These are phyloP conservation scores for Drosophila mulleri DNA, from an alignment of 2,888 invertebrate species.

Conservation along the genomic window DNA sequence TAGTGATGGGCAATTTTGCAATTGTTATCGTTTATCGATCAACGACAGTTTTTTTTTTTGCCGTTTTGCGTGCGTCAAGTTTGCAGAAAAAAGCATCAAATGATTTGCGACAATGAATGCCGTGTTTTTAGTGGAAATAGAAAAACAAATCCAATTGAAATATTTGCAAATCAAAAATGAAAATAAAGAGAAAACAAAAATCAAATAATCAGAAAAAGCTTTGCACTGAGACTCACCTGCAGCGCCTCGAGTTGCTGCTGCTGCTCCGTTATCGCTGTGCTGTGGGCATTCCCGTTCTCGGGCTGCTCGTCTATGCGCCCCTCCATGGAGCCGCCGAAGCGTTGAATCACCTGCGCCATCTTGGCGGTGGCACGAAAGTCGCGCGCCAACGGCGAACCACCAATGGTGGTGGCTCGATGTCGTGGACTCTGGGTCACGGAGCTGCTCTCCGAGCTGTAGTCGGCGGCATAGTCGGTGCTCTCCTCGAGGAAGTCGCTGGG, in stretches of 20 bases:
- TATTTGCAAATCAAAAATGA: constrained; percentile 15
- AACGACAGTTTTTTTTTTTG: constrained; percentile 16
- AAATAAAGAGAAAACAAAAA: neutral
- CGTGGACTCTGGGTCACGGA: constrained; percentile 91
- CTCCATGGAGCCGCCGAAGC: constrained; percentile 84
- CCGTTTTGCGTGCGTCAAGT: constrained; percentile 54
- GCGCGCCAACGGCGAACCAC: constrained; percentile 85
- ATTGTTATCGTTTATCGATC: constrained; percentile 33
- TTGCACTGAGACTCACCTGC: constrained; percentile 64
- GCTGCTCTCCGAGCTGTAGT: constrained; percentile 91
- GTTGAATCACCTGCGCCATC: constrained; percentile 81
- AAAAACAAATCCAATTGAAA: constrained; percentile 39
- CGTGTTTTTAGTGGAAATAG: constrained; percentile 36
- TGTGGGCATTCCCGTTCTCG: constrained; percentile 62
- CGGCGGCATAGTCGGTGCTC: constrained; percentile 91
- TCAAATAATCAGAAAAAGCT: neutral
- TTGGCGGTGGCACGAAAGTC: constrained; percentile 82
- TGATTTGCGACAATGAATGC: constrained; percentile 32
- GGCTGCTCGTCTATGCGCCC: constrained; percentile 83
- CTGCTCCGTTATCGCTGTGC: constrained; percentile 32
- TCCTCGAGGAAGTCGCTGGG: constrained; percentile 87
- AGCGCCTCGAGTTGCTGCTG: constrained; percentile 77
- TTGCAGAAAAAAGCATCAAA: constrained; percentile 64
- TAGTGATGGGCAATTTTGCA: constrained; percentile 31
- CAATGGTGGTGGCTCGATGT: constrained; percentile 87